Evolutionary conservation across 2,888 invertebrate species (phyloP).

Genomic region (Ochlodes sylvanus): DNA sequence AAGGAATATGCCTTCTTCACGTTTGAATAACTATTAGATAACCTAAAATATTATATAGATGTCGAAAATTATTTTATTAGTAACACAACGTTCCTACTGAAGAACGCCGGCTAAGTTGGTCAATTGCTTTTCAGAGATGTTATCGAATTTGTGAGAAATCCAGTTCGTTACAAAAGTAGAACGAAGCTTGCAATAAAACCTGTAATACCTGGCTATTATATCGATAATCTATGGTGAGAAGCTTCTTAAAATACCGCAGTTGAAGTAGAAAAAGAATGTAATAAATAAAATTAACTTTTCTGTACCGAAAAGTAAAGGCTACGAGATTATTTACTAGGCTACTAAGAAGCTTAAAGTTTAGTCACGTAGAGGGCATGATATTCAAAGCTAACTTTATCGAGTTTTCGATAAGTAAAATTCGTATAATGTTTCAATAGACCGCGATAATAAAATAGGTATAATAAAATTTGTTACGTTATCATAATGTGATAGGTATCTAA

Average conservation of each 20-base stretch:
- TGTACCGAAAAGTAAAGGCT: no score
- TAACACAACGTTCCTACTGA: constrained; percentile 22
- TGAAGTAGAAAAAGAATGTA: no score
- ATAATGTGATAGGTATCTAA: not conserved
- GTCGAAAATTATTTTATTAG: not conserved
- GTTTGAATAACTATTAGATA: not conserved
- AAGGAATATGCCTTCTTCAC: not conserved
- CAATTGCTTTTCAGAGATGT: constrained; percentile 32
- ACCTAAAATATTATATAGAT: no score
- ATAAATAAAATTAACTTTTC: no score
- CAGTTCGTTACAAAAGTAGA: constrained; percentile 23
- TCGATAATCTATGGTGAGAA: not conserved
- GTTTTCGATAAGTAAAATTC: not conserved
- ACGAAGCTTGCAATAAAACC: constrained; percentile 18
- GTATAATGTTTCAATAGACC: not conserved
- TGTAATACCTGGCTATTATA: constrained; percentile 5
- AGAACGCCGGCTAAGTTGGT: constrained; percentile 24
- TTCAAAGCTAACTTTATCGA: not conserved
- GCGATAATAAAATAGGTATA: no score
- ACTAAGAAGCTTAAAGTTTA: not conserved
- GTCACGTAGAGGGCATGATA: not conserved
- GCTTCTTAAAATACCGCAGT: no score
- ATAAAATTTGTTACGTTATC: no score
- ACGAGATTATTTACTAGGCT: not conserved
- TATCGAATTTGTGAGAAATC: constrained; percentile 29